These are phyloP conservation scores for Premnoplex brunnescens DNA, from an alignment of 2,797 vertebrate species.

Conservation along the genomic window DNA sequence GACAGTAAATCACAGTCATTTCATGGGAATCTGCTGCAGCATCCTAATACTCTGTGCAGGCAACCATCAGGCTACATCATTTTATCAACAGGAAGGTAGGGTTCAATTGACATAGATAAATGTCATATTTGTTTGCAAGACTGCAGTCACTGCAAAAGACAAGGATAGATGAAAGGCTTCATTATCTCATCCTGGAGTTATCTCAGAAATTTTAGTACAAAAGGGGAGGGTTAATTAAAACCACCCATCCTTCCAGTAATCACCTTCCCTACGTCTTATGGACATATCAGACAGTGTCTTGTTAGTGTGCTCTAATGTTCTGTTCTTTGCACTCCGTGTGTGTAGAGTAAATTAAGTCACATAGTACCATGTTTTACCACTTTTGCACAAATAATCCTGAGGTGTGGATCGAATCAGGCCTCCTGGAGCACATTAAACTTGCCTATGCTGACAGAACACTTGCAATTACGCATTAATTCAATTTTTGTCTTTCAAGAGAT, in stretches of 20 bases:
- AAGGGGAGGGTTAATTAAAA: not conserved
- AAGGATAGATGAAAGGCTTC: not conserved
- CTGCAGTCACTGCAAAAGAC: not conserved
- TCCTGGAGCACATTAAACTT: not conserved
- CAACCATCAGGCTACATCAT: not conserved
- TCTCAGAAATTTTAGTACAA: not conserved
- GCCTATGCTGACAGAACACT: not conserved
- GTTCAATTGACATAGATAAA: not conserved
- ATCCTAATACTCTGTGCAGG: rapidly evolving
- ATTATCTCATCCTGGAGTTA: not conserved
- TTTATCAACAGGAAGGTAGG: not conserved
- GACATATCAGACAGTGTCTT: not conserved
- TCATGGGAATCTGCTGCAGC: not conserved
- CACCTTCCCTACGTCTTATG: not conserved
- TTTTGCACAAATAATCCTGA: not conserved
- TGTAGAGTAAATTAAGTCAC: not conserved
- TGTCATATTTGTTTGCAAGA: not conserved
- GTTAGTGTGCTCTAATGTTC: not conserved
- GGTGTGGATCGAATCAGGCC: not conserved
- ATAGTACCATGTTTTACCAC: not conserved
- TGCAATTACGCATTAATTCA: not conserved
- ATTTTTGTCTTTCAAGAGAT: not conserved
- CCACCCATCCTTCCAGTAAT: not conserved
- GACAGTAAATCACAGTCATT: slow-evolving; percentile 21
- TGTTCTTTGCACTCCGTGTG: not conserved